Conservation (phyloP, 2,797 vertebrate species). For the Paratrypauchen microcephalus region DNA sequence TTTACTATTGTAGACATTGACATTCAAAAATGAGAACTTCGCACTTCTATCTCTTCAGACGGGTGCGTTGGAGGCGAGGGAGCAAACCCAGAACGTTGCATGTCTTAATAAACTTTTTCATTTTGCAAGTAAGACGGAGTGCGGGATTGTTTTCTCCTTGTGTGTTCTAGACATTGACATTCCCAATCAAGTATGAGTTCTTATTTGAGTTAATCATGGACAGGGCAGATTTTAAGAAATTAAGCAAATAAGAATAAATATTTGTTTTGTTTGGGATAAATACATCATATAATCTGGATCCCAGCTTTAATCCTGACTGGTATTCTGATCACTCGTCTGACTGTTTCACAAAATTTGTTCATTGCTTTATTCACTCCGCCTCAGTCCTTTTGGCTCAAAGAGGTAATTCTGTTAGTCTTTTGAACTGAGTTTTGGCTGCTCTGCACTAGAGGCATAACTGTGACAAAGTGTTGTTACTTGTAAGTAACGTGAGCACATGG, state of each 20-base stretch:
- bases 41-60: too few relatives aligned
- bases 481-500: constrained; percentile 37
- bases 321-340: constrained; percentile 61
- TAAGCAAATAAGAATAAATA: constrained; percentile 28
- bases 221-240: neutral
- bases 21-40: too few relatives aligned
- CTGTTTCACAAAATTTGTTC: constrained; percentile 9
- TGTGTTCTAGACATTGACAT: too few relatives aligned
- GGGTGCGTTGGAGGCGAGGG: too few relatives aligned
- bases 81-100: too few relatives aligned
- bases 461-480: constrained; percentile 23
- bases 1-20: too few relatives aligned
- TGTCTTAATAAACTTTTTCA: too few relatives aligned
- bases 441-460: neutral
- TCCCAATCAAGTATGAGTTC: too few relatives aligned
- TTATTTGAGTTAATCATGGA: neutral
- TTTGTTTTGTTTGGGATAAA: constrained; percentile 41
- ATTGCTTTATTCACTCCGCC: constrained; percentile 13
- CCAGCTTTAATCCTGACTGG: constrained; percentile 52
- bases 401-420: constrained; percentile 20
- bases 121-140: too few relatives aligned
- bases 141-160: too few relatives aligned
- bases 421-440: constrained; percentile 15
- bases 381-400: constrained; percentile 10
- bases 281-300: constrained; percentile 33